These are phyloP conservation scores for Pseudomyrmex sp. DNA, from an alignment of 1,140 invertebrate genomes.

Conservation along the genomic window DNA sequence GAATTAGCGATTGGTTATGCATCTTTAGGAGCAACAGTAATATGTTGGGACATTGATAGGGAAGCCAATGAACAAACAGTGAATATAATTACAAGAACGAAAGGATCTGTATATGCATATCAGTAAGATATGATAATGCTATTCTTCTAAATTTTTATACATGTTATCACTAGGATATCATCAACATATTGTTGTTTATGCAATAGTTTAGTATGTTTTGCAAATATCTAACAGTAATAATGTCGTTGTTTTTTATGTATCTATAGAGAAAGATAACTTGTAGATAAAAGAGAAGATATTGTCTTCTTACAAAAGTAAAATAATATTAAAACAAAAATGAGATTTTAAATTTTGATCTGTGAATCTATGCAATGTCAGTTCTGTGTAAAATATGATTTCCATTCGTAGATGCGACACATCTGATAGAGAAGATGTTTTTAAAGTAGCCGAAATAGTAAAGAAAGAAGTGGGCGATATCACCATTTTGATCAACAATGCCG, in stretches of 20 bases:
- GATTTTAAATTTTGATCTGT: too few species aligned
- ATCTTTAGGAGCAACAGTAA: constrained; percentile 90
- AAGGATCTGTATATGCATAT: constrained; percentile 84
- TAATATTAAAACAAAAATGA: too few species aligned
- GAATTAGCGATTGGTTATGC: constrained; percentile 93
- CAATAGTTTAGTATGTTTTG: too few species aligned
- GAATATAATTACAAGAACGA: constrained; percentile 85
- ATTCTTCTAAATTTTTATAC: too few species aligned
- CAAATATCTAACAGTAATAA: neutral
- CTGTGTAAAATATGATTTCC: constrained; percentile 56
- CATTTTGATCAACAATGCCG: constrained; percentile 94
- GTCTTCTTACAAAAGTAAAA: neutral
- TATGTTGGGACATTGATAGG: constrained; percentile 96
- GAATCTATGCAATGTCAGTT: too few species aligned
- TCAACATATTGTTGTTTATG: too few species aligned
- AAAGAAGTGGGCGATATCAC: constrained; percentile 89
- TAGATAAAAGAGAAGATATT: too few species aligned
- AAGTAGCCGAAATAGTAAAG: constrained; percentile 86
- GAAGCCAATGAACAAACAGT: constrained; percentile 89
- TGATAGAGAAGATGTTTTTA: constrained; percentile 86
- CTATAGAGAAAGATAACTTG: neutral
- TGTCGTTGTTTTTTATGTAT: neutral
- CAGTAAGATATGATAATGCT: constrained; percentile 77
- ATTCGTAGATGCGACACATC: constrained; percentile 89
- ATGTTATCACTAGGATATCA: too few species aligned